These are phyloP conservation scores for Limnephilus lunatus DNA, from an alignment of 2,888 invertebrate genomes.

Conservation along the genomic window DNA sequence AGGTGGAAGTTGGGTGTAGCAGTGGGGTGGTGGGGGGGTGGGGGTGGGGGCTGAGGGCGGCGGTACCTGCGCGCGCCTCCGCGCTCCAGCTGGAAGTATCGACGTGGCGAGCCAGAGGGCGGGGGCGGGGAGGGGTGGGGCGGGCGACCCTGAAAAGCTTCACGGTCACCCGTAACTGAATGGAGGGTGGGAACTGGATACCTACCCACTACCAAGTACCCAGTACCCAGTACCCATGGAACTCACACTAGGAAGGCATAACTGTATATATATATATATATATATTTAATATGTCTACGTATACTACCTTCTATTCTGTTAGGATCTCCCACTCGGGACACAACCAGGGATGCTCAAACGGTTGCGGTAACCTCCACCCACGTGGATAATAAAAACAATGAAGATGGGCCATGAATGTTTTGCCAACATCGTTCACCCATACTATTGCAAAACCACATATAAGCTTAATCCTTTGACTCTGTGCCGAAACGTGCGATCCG, in stretches of 20 bases:
- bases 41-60: neutral
- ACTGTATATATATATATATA: neutral
- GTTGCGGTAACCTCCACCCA: neutral
- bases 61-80: neutral
- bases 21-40: neutral
- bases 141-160: constrained; percentile 33
- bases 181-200: neutral
- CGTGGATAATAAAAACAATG: neutral
- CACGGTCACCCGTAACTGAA: constrained; percentile 37
- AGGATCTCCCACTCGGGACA: neutral
- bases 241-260: neutral
- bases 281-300: neutral
- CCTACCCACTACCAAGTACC: neutral
- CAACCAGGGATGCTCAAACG: neutral
- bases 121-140: neutral
- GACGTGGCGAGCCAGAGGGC: neutral
- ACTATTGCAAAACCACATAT: no score
- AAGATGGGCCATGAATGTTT: no score
- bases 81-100: constrained; percentile 35
- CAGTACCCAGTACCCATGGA: neutral
- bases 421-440: no score
- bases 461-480: no score
- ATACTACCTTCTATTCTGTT: neutral
- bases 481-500: no score
- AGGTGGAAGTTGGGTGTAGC: neutral